Conservation (phyloP, 1,140 invertebrate species). For the Sitophilus oryzae region DNA sequence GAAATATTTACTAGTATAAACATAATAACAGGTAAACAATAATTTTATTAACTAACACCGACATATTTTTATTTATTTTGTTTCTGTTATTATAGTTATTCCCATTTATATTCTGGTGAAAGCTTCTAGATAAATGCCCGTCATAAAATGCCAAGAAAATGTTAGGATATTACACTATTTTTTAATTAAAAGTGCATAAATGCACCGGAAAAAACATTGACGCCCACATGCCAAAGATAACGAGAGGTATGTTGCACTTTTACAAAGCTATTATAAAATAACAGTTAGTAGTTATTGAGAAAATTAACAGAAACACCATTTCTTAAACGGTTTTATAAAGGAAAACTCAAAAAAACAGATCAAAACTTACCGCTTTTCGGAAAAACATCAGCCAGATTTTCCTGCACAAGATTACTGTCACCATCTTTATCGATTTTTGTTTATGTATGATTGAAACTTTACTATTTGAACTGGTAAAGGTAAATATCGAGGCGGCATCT, state of each 20-base stretch:
- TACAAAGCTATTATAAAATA: slow-evolving; percentile 20
- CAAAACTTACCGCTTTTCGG: neutral
- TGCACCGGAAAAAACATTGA: slow-evolving; percentile 7
- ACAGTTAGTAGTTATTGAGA: slow-evolving; percentile 15
- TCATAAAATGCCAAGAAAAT: too few relatives aligned
- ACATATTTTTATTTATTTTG: too few relatives aligned
- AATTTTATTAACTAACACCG: too few relatives aligned
- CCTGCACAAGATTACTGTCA: slow-evolving; percentile 19
- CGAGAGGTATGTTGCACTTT: slow-evolving; percentile 25
- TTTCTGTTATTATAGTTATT: too few relatives aligned
- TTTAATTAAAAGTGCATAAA: too few relatives aligned
- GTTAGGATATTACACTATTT: too few relatives aligned
- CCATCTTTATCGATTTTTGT: slow-evolving; percentile 33
- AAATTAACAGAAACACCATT: too few relatives aligned
- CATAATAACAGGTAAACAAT: too few relatives aligned
- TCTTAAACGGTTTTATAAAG: neutral
- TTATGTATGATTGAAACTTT: neutral
- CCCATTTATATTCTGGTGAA: too few relatives aligned
- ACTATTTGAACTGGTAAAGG: neutral
- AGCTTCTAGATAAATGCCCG: too few relatives aligned
- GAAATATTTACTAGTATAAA: too few relatives aligned
- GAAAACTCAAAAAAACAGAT: neutral
- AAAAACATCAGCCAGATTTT: neutral
- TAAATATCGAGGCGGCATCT: neutral
- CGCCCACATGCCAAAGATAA: slow-evolving; percentile 30